Base-by-base conservation (phyloP, 1,140 invertebrate genomes). In the Caenorhabditis brenneri region DNA sequence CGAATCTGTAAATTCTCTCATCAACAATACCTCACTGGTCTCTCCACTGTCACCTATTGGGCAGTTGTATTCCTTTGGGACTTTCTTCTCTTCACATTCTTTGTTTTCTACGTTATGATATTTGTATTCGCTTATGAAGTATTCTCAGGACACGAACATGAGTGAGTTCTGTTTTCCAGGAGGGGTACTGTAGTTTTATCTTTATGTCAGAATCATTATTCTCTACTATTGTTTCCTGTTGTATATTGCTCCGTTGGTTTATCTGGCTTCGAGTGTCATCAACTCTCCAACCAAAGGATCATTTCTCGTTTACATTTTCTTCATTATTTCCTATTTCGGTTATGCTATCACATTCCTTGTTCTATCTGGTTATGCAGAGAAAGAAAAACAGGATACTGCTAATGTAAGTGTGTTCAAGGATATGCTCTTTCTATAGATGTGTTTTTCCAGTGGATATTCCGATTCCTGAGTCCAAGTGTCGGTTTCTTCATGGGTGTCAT, bases 1-100 rank as follows among this genome's bases (percentile, higher is more conserved):
- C 42, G 85, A n/a, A 31, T 48, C 12, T 60, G 81, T 9, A 65
- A 86, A 39, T 86, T 86, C 60, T 42, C 80, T 15, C 85, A 86
- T 55, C 80, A 85, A 69, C 85, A 86, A 53, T 78, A 55, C 39
- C 85, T 86, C 16, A 81, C 85, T 24, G 84, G 85, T 16, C 29
- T 86, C 36, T 65, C 80, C 3, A 33, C 79, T 7, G 12, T 58
- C 29, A 3, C 49, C 0, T 86, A 84, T 27, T 86, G 85, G 85
- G 39, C 27, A 36, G 79, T 46, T 33, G 48, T 74, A 0, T 51
- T 86, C n/a, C 42, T 86, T 33, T 85, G 42, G 82, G 85, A 86
- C 31, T 81, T 81, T 16, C 15, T 86, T 42, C 49, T 86, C 24
- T 84, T 36, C 49, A 42, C 55, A 9, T 27, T 85, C 49, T 29